Conservation (phyloP, 2,113 vertebrate species). For the Onychostoma macrolepis region DNA sequence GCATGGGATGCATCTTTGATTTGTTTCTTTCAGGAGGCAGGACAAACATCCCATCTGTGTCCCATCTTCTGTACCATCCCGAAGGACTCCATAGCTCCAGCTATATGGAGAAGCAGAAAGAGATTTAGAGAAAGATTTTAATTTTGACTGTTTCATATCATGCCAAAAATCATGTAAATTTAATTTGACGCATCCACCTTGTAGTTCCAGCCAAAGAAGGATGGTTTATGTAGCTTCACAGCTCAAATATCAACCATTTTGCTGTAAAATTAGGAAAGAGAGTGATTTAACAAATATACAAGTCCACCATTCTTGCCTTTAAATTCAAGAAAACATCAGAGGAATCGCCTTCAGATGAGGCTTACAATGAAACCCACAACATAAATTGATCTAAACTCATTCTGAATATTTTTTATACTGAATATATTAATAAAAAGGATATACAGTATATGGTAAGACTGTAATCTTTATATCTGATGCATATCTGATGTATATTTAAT, state of each 20-base stretch:
- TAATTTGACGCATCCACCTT: neutral
- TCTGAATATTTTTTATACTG: too few relatives aligned
- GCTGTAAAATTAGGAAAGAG: neutral
- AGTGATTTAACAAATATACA: neutral
- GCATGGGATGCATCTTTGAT: slow-evolving; percentile 48
- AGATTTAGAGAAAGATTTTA: neutral
- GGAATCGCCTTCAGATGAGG: neutral
- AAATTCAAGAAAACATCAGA: neutral
- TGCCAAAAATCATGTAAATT: neutral
- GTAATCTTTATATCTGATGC: too few relatives aligned
- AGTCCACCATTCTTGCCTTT: neutral
- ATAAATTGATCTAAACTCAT: too few relatives aligned
- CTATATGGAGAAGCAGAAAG: neutral
- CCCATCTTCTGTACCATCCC: slow-evolving; percentile 47
- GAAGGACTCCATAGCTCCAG: neutral
- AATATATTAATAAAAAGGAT: too few relatives aligned
- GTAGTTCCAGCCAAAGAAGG: neutral
- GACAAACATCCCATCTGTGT: slow-evolving; percentile 27
- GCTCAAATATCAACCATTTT: neutral
- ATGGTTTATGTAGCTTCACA: neutral
- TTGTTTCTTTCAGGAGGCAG: neutral
- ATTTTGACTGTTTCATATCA: neutral
- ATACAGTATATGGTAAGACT: too few relatives aligned
- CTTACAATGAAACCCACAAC: neutral
- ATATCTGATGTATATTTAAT: too few relatives aligned